Percentiles rank a stretch among this genome's conserved stretches.
These are phyloP conservation scores for Sturmia bella DNA, from an alignment of 2,888 invertebrate species.

Conservation along the genomic window DNA sequence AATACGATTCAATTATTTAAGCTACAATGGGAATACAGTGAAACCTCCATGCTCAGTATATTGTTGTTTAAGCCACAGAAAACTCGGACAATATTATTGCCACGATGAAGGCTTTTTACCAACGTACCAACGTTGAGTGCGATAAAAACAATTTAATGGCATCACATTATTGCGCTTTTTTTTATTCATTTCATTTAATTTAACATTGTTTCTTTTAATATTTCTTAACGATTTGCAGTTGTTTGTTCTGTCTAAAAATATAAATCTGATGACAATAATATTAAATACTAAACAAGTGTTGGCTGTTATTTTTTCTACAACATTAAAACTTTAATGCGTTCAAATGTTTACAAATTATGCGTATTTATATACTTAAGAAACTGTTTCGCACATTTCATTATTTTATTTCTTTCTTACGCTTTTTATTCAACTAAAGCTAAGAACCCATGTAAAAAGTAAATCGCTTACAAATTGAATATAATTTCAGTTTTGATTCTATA, in stretches of 20 bases:
- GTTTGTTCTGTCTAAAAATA: constrained; percentile 7
- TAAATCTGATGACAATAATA: constrained; percentile 26
- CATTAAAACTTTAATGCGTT: constrained; percentile 75
- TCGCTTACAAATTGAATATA: constrained; percentile 81
- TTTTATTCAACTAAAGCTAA: constrained; percentile 50
- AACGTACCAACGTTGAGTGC: constrained; percentile 4
- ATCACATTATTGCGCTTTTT: constrained; percentile 47
- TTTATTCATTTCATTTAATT: constrained; percentile 8
- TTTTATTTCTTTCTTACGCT: constrained; percentile 44
- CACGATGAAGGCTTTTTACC: background rate
- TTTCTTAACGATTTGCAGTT: constrained; percentile 49
- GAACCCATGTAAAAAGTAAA: constrained; percentile 74
- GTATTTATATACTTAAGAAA: constrained; percentile 74
- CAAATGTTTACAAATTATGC: constrained; percentile 79
- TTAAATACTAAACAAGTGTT: constrained; percentile 52
- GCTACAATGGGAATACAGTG: no score
- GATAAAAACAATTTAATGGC: constrained; percentile 50
- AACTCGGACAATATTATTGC: no score
- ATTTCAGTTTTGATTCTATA: constrained; percentile 79
- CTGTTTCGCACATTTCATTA: constrained; percentile 67
- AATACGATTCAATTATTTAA: no score
- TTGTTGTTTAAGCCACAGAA: no score
- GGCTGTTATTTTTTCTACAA: constrained; percentile 30
- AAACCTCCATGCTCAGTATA: no score
- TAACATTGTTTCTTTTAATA: background rate